A percentile compares a stretch with the other conserved stretches of the same genome.
Evolutionary conservation across 92 coral and sea anemone species (phyloP).

Genomic region (Anthopleura xanthogrammica): DNA sequence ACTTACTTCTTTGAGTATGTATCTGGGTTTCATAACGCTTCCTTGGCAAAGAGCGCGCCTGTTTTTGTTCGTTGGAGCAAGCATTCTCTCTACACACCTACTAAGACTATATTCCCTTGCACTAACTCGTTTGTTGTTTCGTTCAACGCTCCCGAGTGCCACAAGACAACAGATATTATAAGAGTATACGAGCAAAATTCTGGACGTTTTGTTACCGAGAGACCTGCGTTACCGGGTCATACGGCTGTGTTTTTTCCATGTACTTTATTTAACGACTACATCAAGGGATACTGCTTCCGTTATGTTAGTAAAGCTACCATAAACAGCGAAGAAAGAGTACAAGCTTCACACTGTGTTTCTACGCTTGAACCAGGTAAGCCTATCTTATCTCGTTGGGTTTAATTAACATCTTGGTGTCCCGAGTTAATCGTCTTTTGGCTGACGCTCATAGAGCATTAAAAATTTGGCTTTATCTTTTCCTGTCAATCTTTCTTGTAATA

Average conservation of each 20-base stretch:
- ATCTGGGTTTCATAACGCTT: conserved; percentile 51
- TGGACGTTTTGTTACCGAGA: conserved; percentile 45
- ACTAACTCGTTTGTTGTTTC: conserved; percentile 58
- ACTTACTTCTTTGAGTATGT: conserved; percentile 73
- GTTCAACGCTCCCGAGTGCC: conserved; percentile 77
- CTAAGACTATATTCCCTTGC: conserved; percentile 79
- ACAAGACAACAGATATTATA: conserved; percentile 58
- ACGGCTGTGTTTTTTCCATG: conserved; percentile 65
- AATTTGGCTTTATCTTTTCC: conserved; percentile 17
- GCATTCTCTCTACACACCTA: conserved; percentile 51
- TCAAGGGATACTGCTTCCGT: conserved; percentile 88
- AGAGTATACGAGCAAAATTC: conserved; percentile 62
- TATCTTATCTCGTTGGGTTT: not conserved
- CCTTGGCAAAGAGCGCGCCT: conserved; percentile 61
- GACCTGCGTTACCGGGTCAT: conserved; percentile 63
- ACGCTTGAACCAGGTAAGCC: conserved; percentile 74
- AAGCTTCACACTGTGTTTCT: conserved; percentile 72
- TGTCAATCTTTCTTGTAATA: conserved; percentile 11
- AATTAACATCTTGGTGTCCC: conserved; percentile 14
- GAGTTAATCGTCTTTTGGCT: conserved; percentile 19
- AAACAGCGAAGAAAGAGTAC: conserved; percentile 46
- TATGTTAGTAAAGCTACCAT: conserved; percentile 66
- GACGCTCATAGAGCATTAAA: conserved; percentile 19
- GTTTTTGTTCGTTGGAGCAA: conserved; percentile 73
- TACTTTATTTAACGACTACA: conserved; percentile 65